Evolutionary conservation across 2,888 invertebrate species (phyloP).

Genomic region (Drosophila rellima): DNA sequence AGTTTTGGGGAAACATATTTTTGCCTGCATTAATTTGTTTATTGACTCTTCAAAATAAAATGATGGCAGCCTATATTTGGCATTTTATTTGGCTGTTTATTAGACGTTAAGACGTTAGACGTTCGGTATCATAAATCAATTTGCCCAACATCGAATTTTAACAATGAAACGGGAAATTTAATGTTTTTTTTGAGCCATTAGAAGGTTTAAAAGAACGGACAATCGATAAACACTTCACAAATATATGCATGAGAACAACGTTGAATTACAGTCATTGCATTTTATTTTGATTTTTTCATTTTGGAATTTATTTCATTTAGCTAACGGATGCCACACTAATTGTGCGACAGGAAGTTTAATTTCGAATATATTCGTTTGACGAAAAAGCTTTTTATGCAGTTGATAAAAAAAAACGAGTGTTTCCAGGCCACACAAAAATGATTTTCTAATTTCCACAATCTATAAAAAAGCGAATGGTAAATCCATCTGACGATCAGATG

Average conservation of each 20-base stretch:
- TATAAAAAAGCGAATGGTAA: slow-evolving; percentile 28
- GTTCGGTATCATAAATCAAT: slow-evolving; percentile 66
- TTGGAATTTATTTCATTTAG: slow-evolving; percentile 41
- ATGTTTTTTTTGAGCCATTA: slow-evolving; percentile 26
- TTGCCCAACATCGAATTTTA: slow-evolving; percentile 48
- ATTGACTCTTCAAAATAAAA: too few relatives aligned
- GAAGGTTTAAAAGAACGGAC: slow-evolving; percentile 1
- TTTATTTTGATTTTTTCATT: slow-evolving; percentile 34
- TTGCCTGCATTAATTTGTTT: too few relatives aligned
- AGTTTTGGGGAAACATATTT: too few relatives aligned
- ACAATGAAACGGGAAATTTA: slow-evolving; percentile 29
- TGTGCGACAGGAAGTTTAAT: slow-evolving; percentile 75
- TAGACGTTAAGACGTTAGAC: slow-evolving; percentile 51
- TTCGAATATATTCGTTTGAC: slow-evolving; percentile 53
- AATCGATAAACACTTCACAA: slow-evolving; percentile 8
- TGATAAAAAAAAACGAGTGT: slow-evolving; percentile 23
- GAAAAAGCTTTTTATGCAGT: slow-evolving; percentile 28
- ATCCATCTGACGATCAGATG: background rate
- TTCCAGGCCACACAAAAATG: slow-evolving; percentile 59
- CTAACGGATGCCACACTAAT: slow-evolving; percentile 49
- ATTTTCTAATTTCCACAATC: slow-evolving; percentile 76
- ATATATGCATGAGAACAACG: slow-evolving; percentile 60
- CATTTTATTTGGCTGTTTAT: slow-evolving; percentile 29
- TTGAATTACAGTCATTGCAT: slow-evolving; percentile 31
- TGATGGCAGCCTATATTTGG: too few relatives aligned